These are phyloP conservation scores for Psettodes erumei DNA, from an alignment of 2,113 vertebrate genomes.

Conservation along the genomic window DNA sequence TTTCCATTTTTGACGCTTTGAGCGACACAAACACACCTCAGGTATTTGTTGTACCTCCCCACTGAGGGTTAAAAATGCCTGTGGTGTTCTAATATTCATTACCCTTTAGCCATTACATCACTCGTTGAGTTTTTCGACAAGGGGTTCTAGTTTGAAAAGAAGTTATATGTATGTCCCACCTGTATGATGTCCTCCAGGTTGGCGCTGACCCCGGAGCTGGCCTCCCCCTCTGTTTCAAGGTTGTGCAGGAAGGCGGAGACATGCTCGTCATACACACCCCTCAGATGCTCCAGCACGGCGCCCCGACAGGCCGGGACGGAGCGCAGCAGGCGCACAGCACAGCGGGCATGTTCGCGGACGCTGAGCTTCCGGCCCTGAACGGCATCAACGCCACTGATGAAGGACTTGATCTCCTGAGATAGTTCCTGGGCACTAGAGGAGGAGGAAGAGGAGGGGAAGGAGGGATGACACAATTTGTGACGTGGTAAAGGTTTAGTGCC, in stretches of 20 bases:
- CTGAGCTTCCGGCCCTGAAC: slow-evolving; percentile 89
- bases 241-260: slow-evolving; percentile 87
- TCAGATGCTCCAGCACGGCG: slow-evolving; percentile 91
- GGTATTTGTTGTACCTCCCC: background rate
- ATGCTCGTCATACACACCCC: slow-evolving; percentile 91
- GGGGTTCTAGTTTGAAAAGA: background rate
- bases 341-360: slow-evolving; percentile 89
- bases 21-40: background rate
- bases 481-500: background rate
- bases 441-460: background rate
- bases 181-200: slow-evolving; percentile 91
- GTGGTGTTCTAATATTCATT: background rate
- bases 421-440: slow-evolving; percentile 87
- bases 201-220: slow-evolving; percentile 70
- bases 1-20: no score
- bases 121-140: background rate
- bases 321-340: slow-evolving; percentile 89
- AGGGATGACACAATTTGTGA: background rate
- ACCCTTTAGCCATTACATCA: background rate
- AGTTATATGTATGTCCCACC: slow-evolving; percentile 28
- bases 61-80: background rate
- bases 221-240: slow-evolving; percentile 78
- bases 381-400: slow-evolving; percentile 89
- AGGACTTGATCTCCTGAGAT: slow-evolving; percentile 92
- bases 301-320: slow-evolving; percentile 90